These are phyloP conservation scores for Epinotia ramella DNA, from an alignment of 2,888 invertebrate species.

Conservation along the genomic window DNA sequence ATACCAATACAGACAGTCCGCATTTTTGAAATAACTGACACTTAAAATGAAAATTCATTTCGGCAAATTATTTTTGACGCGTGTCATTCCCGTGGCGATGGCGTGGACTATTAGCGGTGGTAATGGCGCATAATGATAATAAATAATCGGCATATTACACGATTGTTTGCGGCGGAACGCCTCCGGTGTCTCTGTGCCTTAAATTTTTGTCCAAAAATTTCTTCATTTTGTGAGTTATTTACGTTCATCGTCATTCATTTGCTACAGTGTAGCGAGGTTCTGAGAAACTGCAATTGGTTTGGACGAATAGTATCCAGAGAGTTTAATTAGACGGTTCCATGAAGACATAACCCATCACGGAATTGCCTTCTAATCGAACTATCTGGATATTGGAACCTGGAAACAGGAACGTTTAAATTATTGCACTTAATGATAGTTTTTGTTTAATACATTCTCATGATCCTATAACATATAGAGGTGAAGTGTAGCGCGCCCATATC, in stretches of 20 bases:
- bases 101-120: slow-evolving; percentile 72
- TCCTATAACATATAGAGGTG: not conserved
- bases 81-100: slow-evolving; percentile 58
- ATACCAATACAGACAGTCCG: slow-evolving; percentile 3
- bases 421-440: not conserved
- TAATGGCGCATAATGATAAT: slow-evolving; percentile 81
- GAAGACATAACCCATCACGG: not conserved
- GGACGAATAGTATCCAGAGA: not conserved
- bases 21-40: slow-evolving; percentile 64
- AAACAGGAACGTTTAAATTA: not conserved
- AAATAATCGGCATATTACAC: slow-evolving; percentile 74
- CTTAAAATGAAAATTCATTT: slow-evolving; percentile 62
- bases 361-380: not conserved
- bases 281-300: not conserved
- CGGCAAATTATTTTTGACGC: slow-evolving; percentile 69
- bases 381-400: not conserved
- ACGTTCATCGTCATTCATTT: slow-evolving; percentile 2
- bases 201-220: slow-evolving; percentile 36
- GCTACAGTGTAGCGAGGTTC: slow-evolving; percentile 9
- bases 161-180: slow-evolving; percentile 55
- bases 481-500: too few relatives aligned
- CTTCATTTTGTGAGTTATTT: slow-evolving; percentile 24
- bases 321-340: not conserved
- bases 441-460: not conserved
- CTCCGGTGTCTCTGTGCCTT: slow-evolving; percentile 49